Conservation (phyloP, 2,797 vertebrate genomes). For the Lycodopsis pacificus region DNA sequence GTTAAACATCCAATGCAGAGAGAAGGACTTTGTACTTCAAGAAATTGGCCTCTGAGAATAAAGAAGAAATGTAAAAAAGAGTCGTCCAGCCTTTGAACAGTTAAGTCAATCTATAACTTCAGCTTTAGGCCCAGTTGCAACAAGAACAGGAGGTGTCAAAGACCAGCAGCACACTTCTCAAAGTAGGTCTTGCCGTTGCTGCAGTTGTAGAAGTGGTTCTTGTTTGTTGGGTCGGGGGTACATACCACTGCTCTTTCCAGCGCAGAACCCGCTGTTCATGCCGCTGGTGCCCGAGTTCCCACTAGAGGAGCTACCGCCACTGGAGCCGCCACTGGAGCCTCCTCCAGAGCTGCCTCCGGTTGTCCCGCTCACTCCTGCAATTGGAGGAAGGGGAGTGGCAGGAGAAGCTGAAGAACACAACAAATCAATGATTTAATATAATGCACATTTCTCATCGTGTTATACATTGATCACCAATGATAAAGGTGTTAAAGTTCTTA, state of each 20-base stretch:
- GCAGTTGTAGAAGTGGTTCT: constrained; percentile 72
- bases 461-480: neutral
- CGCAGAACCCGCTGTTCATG: constrained; percentile 69
- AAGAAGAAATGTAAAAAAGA: constrained; percentile 42
- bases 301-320: constrained; percentile 43
- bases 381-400: constrained; percentile 66
- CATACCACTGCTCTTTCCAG: constrained; percentile 64
- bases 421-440: neutral
- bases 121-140: constrained; percentile 66
- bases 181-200: constrained; percentile 62
- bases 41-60: constrained; percentile 2
- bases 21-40: constrained; percentile 37
- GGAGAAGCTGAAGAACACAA: constrained; percentile 65
- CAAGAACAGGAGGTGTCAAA: constrained; percentile 72
- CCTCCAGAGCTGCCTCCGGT: constrained; percentile 12
- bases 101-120: constrained; percentile 53
- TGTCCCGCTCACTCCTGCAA: constrained; percentile 56
- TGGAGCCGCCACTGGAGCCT: constrained; percentile 6
- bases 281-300: constrained; percentile 53
- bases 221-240: constrained; percentile 62
- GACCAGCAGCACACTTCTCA: constrained; percentile 59
- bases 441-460: neutral
- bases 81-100: constrained; percentile 28
- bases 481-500: constrained; percentile 27
- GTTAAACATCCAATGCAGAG: constrained; percentile 28